Conservation (phyloP, 1,140 invertebrate genomes). For the Venturia canescens region DNA sequence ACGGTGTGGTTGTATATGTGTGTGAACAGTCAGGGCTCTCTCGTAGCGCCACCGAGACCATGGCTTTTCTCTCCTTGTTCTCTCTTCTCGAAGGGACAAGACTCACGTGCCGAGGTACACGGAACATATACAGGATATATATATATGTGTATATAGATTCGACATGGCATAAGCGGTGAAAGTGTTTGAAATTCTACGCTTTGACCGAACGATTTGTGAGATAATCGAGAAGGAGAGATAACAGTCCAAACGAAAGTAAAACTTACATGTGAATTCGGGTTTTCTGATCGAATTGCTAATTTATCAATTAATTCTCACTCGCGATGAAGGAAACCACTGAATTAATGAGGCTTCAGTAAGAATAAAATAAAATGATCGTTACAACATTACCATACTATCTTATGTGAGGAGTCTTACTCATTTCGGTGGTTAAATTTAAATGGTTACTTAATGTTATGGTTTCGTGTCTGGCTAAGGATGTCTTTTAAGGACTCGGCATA, state of each 20-base stretch:
- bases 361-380: too few species aligned
- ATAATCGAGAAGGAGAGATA: slow-evolving; percentile 15
- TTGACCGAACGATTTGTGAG: slow-evolving; percentile 12
- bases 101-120: slow-evolving; percentile 15
- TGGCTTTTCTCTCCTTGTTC: slow-evolving; percentile 6
- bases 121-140: background rate
- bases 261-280: background rate
- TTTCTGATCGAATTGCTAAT: slow-evolving; percentile 2
- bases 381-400: too few species aligned
- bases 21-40: background rate
- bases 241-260: slow-evolving; percentile 14
- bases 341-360: too few species aligned
- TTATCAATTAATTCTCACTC: background rate
- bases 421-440: too few species aligned
- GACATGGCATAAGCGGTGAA: slow-evolving; percentile 27
- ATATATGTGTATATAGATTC: background rate
- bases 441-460: background rate
- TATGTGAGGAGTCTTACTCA: too few species aligned
- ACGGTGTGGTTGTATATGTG: background rate
- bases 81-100: slow-evolving; percentile 9
- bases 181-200: slow-evolving; percentile 45
- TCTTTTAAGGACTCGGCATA: background rate
- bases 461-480: background rate
- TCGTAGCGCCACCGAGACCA: slow-evolving; percentile 3
- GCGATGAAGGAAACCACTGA: background rate